These are phyloP conservation scores for Formicarius rufipectus DNA, from an alignment of 2,113 vertebrate genomes.

Conservation along the genomic window DNA sequence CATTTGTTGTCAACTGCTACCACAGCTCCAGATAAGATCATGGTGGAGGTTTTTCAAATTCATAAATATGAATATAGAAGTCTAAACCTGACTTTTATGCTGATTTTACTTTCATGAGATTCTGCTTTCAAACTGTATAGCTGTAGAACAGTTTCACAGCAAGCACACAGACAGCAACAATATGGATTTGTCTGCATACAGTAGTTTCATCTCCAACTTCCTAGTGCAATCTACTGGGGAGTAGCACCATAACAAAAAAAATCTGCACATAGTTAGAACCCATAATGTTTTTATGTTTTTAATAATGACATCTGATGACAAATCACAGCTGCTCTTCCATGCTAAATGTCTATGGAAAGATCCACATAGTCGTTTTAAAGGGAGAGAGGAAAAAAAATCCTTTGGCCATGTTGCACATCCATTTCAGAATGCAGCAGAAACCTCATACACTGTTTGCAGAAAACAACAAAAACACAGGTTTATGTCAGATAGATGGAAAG, in stretches of 20 bases:
- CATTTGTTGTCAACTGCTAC: slow-evolving; percentile 68
- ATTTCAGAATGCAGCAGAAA: neutral
- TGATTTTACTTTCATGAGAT: slow-evolving; percentile 74
- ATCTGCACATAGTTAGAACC: neutral
- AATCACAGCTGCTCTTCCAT: neutral
- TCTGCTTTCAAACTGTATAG: slow-evolving; percentile 67
- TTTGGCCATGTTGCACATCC: neutral
- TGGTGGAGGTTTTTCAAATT: slow-evolving; percentile 66
- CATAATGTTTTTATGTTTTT: neutral
- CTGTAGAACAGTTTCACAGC: slow-evolving; percentile 48
- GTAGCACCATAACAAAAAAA: neutral
- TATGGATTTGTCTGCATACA: slow-evolving; percentile 52
- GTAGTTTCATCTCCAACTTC: slow-evolving; percentile 39
- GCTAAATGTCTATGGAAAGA: neutral
- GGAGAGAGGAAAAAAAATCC: neutral
- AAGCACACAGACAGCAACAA: slow-evolving; percentile 44
- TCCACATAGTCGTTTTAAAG: neutral
- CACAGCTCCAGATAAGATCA: slow-evolving; percentile 66
- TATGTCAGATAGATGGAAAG: neutral
- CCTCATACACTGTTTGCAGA: neutral
- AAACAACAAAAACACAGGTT: neutral
- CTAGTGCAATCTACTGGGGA: neutral
- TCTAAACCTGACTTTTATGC: slow-evolving; percentile 67
- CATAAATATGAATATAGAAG: slow-evolving; percentile 73
- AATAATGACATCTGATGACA: neutral